A percentile compares a stretch with the other conserved stretches of the same genome.
phyloP scores from a whole-genome alignment of 2,113 vertebrate genomes.

The Empidonax traillii region DNA sequence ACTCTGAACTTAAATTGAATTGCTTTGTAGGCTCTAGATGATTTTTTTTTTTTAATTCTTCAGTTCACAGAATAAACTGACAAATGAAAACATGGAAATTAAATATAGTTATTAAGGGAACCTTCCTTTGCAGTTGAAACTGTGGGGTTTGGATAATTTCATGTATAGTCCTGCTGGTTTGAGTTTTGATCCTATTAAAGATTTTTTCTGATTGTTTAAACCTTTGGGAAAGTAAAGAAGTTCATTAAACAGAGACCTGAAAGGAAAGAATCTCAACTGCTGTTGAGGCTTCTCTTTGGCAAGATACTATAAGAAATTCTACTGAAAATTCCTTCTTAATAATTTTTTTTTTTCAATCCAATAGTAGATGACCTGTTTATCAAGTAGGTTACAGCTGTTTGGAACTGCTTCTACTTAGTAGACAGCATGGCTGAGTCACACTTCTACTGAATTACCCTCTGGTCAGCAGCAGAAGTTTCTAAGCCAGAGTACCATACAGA shows the following conservation, averaged over 20 bases:
- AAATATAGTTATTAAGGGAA: not conserved
- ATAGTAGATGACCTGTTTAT: not conserved
- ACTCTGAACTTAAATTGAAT: not conserved
- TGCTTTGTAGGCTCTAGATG: not conserved
- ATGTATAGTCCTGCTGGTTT: not conserved
- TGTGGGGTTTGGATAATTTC: not conserved
- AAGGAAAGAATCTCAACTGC: not conserved
- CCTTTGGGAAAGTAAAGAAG: not conserved
- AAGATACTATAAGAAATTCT: not conserved
- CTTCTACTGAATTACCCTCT: not conserved
- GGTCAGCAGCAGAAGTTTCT: not conserved
- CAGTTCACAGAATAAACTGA: not conserved
- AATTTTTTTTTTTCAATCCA: not conserved
- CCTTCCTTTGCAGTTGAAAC: not conserved
- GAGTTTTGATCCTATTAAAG: not conserved
- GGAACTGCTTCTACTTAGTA: not conserved
- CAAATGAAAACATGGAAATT: not conserved
- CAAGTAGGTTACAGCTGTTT: not conserved
- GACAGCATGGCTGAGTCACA: not conserved
- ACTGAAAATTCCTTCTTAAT: not conserved
- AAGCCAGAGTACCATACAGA: not conserved
- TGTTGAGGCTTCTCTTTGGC: not conserved
- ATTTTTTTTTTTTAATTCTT: not conserved
- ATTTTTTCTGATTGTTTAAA: not conserved
- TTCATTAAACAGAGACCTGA: not conserved